Percentiles rank a stretch among this genome's conserved stretches.
These are phyloP conservation scores for Andrena camellia DNA, from an alignment of 2,888 invertebrate species.

Conservation along the genomic window DNA sequence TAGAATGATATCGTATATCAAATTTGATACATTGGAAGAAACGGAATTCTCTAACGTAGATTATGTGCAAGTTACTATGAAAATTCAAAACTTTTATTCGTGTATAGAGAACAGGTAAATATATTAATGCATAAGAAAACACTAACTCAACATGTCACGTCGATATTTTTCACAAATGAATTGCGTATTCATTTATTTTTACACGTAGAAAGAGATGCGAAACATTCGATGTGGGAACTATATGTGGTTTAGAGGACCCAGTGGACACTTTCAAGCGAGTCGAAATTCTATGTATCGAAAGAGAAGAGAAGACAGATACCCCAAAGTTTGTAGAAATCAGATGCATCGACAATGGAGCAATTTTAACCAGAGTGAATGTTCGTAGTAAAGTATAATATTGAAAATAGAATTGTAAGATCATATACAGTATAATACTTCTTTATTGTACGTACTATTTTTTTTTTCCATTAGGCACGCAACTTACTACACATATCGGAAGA, in stretches of 20 bases:
- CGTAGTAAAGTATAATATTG: slow-evolving; percentile 22
- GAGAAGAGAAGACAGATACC: slow-evolving; percentile 72
- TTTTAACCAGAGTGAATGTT: slow-evolving; percentile 62
- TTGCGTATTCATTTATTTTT: not conserved
- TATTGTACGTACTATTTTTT: not conserved
- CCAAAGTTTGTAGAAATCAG: slow-evolving; percentile 85
- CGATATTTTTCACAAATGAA: not conserved
- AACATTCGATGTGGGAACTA: slow-evolving; percentile 86
- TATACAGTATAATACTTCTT: not conserved
- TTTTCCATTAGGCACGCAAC: slow-evolving; percentile 70
- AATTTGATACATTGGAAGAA: slow-evolving; percentile 67
- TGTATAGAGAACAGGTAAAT: slow-evolving; percentile 74
- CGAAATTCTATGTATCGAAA: slow-evolving; percentile 86
- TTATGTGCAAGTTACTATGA: slow-evolving; percentile 66
- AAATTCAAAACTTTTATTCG: slow-evolving; percentile 75
- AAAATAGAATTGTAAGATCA: not conserved
- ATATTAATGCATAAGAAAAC: not conserved
- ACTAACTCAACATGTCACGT: not conserved
- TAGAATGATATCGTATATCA: slow-evolving; percentile 86
- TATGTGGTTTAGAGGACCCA: slow-evolving; percentile 87
- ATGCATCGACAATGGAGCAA: slow-evolving; percentile 88
- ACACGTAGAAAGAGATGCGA: slow-evolving; percentile 62
- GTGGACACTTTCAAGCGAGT: slow-evolving; percentile 86
- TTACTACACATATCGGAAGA: slow-evolving; percentile 85
- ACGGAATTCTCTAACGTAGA: slow-evolving; percentile 68